Percentiles rank a stretch among this genome's conserved stretches.
phyloP scores from a whole-genome alignment of 92 coral and sea anemone genomes.

The Phymanthus crucifer region DNA sequence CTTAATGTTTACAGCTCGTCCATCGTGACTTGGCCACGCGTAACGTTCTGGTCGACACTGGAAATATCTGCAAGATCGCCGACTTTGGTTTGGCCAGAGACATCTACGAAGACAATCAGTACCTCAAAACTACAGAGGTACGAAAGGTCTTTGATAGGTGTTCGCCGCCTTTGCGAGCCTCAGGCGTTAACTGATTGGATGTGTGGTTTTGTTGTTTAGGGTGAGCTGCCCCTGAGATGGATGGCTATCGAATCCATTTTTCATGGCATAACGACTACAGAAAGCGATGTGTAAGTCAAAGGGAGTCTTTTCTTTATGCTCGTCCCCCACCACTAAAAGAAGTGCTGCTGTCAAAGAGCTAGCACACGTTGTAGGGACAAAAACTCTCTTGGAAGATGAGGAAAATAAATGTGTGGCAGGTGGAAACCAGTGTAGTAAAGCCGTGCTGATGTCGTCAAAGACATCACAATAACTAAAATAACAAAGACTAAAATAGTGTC shows the following conservation, averaged over 20 bases:
- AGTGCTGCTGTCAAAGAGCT: too few relatives aligned
- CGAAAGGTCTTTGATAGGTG: too few relatives aligned
- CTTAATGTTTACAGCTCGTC: constrained; percentile 40
- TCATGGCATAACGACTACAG: constrained; percentile 81
- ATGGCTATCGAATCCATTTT: constrained; percentile 97
- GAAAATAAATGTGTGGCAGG: not conserved
- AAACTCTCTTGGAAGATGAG: not conserved
- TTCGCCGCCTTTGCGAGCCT: not conserved
- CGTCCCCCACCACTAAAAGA: not conserved
- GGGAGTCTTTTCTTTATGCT: not conserved
- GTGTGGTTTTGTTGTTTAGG: constrained; percentile 51
- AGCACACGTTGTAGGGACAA: too few relatives aligned
- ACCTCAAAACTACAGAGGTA: constrained; percentile 64
- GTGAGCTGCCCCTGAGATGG: constrained; percentile 95
- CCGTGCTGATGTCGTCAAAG: too few relatives aligned
- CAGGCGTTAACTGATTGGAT: not conserved
- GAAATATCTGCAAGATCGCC: constrained; percentile 59
- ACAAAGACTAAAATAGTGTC: not conserved
- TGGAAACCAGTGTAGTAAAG: too few relatives aligned
- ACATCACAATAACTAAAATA: not conserved
- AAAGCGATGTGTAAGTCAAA: constrained; percentile 91
- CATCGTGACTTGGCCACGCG: constrained; percentile 67
- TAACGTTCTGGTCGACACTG: constrained; percentile 53
- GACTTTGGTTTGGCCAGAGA: constrained; percentile 70
- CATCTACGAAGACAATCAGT: constrained; percentile 58